phyloP scores from a whole-genome alignment of 2,113 vertebrate species.

The Australoheros scitulus region DNA sequence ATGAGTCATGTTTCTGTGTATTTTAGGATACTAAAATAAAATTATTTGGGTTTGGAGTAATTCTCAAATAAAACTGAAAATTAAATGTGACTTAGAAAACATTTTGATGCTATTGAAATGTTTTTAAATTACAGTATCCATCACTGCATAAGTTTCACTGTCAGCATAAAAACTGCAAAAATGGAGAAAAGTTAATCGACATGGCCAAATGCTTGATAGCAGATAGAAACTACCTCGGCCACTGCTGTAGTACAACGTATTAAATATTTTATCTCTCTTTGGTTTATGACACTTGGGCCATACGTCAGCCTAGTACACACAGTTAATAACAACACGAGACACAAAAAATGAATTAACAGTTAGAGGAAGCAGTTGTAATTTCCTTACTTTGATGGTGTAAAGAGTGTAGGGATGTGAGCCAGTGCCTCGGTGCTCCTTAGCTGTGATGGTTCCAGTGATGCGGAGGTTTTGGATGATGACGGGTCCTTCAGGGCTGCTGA shows the following conservation, averaged over 20 bases:
- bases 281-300: background rate
- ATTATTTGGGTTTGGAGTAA: too few relatives aligned
- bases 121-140: too few relatives aligned
- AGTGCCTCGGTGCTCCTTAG: slow-evolving; percentile 92
- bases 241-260: background rate
- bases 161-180: background rate
- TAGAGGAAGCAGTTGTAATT: background rate
- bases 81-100: too few relatives aligned
- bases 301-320: background rate
- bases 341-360: background rate
- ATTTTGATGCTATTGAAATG: too few relatives aligned
- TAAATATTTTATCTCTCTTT: background rate
- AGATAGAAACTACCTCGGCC: background rate
- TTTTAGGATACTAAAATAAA: background rate
- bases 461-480: slow-evolving; percentile 95
- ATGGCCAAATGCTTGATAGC: background rate
- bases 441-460: slow-evolving; percentile 94
- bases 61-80: background rate
- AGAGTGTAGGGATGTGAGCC: slow-evolving; percentile 96
- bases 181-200: background rate
- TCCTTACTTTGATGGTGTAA: slow-evolving; percentile 92
- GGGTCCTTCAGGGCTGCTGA: slow-evolving; percentile 92
- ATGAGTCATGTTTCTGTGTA: background rate
- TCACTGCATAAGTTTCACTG: too few relatives aligned
- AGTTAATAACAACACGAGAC: too few relatives aligned